These are phyloP conservation scores for Himalopsyche kuldschensis DNA, from an alignment of 2,888 invertebrate species.

Conservation along the genomic window DNA sequence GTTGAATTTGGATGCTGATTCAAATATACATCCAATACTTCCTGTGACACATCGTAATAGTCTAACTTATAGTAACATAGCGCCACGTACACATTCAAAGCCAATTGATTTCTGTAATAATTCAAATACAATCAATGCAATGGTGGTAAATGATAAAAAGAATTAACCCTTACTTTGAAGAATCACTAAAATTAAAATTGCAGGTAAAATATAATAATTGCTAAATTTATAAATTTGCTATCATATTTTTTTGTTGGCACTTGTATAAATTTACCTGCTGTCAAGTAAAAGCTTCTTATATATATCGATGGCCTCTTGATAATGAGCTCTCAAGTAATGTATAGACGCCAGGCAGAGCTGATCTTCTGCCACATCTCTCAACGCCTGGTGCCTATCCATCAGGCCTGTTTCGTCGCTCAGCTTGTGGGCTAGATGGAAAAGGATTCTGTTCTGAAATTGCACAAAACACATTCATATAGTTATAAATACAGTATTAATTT, in stretches of 20 bases:
- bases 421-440: slow-evolving; percentile 94
- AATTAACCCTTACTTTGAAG: background rate
- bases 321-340: slow-evolving; percentile 94
- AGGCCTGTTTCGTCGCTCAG: slow-evolving; percentile 83
- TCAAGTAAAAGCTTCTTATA: slow-evolving; percentile 92
- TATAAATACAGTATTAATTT: background rate
- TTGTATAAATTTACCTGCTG: slow-evolving; percentile 68
- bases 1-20: slow-evolving; percentile 91
- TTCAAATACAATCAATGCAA: background rate
- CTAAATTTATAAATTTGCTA: no score
- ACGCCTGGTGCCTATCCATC: slow-evolving; percentile 79
- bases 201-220: no score
- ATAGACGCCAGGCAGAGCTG: slow-evolving; percentile 94
- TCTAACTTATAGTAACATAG: slow-evolving; percentile 98
- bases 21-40: slow-evolving; percentile 91
- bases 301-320: slow-evolving; percentile 98
- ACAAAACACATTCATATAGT: background rate
- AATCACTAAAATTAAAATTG: no score
- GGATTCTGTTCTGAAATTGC: slow-evolving; percentile 68
- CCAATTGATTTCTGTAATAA: slow-evolving; percentile 77
- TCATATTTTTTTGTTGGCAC: no score
- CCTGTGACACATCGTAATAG: slow-evolving; percentile 97
- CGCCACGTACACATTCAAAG: slow-evolving; percentile 95
- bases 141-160: background rate
- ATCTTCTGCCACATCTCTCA: slow-evolving; percentile 90